Conservation (phyloP, 2,888 invertebrate species). For the Drosophila kuntzei region DNA sequence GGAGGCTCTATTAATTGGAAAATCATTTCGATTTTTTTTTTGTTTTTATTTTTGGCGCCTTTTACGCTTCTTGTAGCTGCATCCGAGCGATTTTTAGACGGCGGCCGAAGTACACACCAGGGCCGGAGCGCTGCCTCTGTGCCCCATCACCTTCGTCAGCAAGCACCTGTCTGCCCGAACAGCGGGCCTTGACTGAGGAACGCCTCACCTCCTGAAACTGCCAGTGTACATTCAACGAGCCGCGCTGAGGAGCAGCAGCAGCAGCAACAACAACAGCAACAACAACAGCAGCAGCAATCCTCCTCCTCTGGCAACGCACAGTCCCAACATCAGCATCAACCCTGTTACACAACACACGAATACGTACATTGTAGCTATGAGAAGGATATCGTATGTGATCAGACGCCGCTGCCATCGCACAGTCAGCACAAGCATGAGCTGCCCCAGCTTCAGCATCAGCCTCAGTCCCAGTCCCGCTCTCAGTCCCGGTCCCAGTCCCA, state of each 20-base stretch:
- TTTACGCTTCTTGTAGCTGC: conserved; percentile 88
- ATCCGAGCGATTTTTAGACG: conserved; percentile 94
- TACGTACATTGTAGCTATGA: conserved; percentile 85
- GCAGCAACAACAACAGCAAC: conserved; percentile 35
- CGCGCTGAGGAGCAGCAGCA: conserved; percentile 69
- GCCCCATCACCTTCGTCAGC: conserved; percentile 87
- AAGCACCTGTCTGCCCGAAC: conserved; percentile 86
- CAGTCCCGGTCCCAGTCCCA: conserved; percentile 26
- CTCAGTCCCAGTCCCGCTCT: conserved; percentile 26
- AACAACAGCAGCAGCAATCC: conserved; percentile 24
- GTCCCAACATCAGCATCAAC: conserved; percentile 57
- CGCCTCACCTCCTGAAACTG: conserved; percentile 90
- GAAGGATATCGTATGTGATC: conserved; percentile 85
- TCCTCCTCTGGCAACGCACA: conserved; percentile 54
- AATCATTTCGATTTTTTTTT: conserved; percentile 48
- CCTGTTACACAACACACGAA: conserved; percentile 74
- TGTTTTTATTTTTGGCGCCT: conserved; percentile 38
- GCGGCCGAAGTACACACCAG: conserved; percentile 89
- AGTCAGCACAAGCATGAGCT: conserved; percentile 57
- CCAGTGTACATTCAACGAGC: conserved; percentile 75
- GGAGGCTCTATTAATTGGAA: conserved; percentile 59
- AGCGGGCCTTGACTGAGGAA: conserved; percentile 87
- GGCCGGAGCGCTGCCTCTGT: conserved; percentile 88
- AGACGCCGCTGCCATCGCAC: conserved; percentile 77
- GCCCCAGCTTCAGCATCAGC: conserved; percentile 26